phyloP scores from a whole-genome alignment of 2,797 vertebrate genomes.

The Spinus pinus region DNA sequence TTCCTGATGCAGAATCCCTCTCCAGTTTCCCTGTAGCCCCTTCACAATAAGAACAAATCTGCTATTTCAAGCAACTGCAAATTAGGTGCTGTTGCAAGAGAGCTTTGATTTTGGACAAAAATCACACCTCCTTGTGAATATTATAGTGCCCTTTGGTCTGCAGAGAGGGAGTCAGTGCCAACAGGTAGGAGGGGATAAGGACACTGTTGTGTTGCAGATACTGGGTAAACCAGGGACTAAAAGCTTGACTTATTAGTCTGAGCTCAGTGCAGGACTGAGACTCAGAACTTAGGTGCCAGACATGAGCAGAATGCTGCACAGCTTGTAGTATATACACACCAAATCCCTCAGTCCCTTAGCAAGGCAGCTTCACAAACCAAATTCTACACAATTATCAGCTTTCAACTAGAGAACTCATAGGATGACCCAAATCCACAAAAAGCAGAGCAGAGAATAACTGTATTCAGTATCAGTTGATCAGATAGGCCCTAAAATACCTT shows the following conservation, averaged over 20 bases:
- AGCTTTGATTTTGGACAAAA: neutral
- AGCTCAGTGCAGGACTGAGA: neutral
- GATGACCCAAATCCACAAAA: neutral
- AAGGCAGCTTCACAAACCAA: neutral
- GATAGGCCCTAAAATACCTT: conserved; percentile 8
- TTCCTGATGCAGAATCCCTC: neutral
- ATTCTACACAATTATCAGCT: neutral
- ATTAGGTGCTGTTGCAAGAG: neutral
- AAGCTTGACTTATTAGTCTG: neutral
- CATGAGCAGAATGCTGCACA: neutral
- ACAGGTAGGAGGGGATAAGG: neutral
- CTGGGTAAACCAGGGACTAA: neutral
- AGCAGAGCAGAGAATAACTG: neutral
- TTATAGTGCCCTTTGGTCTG: neutral
- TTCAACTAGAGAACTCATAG: neutral
- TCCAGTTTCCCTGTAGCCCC: neutral
- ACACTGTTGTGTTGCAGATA: neutral
- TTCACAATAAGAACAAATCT: neutral
- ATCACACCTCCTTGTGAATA: neutral
- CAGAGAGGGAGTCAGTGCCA: neutral
- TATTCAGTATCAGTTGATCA: neutral
- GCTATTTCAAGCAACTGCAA: neutral
- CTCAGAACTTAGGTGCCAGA: neutral
- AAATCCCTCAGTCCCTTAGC: neutral
- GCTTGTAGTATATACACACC: neutral